phyloP scores from a whole-genome alignment of 2,888 invertebrate genomes.

The Epicampocera succincta region DNA sequence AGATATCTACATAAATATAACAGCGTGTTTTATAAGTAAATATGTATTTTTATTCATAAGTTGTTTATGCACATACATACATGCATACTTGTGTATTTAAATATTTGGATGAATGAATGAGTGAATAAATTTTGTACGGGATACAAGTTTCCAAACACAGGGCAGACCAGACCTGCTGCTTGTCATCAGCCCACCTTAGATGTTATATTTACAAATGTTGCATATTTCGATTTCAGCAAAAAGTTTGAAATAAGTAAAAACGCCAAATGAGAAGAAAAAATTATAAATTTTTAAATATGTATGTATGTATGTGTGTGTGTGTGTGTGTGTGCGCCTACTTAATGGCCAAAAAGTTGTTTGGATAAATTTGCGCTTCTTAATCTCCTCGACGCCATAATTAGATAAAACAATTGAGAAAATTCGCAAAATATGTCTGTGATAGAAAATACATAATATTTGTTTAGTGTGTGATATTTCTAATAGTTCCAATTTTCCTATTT shows the following conservation, averaged over 20 bases:
- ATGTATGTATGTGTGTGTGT: too few relatives aligned
- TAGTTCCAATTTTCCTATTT: too few relatives aligned
- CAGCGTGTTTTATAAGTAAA: not conserved
- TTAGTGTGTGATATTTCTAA: too few relatives aligned
- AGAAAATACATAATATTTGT: too few relatives aligned
- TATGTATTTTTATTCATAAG: not conserved
- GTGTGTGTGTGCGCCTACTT: too few relatives aligned
- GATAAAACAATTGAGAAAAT: too few relatives aligned
- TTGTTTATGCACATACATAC: not conserved
- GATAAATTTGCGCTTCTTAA: too few relatives aligned
- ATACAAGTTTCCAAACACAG: constrained; percentile 13
- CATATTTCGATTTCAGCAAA: constrained; percentile 37
- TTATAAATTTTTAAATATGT: not conserved
- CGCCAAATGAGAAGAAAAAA: not conserved
- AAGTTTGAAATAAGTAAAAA: constrained; percentile 33
- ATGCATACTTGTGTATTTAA: not conserved
- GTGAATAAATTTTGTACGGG: constrained; percentile 37
- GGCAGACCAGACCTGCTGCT: constrained; percentile 32
- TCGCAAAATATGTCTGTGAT: too few relatives aligned
- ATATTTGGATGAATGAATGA: constrained; percentile 34
- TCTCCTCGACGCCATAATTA: too few relatives aligned
- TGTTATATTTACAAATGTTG: constrained; percentile 44
- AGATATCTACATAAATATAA: not conserved
- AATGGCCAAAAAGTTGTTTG: too few relatives aligned
- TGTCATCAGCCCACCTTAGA: constrained; percentile 45